phyloP scores from a whole-genome alignment of 1,140 invertebrate species.

The Potamilus streckersoni region DNA sequence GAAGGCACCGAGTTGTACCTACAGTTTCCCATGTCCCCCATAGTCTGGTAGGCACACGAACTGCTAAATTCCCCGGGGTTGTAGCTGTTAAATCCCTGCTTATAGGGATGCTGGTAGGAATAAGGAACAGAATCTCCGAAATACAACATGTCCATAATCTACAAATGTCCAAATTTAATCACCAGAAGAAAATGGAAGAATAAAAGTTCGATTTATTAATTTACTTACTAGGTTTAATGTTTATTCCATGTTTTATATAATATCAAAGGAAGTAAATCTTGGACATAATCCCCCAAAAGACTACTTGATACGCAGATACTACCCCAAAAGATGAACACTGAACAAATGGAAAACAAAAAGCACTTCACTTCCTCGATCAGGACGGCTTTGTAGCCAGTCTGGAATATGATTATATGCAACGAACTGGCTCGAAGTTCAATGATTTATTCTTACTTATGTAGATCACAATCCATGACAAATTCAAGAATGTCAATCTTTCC shows the following conservation, averaged over 20 bases:
- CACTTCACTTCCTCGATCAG: neutral
- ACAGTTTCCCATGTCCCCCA: slow-evolving; percentile 30
- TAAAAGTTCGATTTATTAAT: slow-evolving; percentile 2
- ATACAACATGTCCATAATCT: slow-evolving; percentile 34
- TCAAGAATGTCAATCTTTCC: neutral
- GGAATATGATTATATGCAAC: neutral
- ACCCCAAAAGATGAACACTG: slow-evolving; percentile 3
- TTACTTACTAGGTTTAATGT: neutral
- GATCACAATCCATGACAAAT: neutral
- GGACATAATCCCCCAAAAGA: neutral
- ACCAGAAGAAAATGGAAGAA: neutral
- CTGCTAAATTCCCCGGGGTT: slow-evolving; percentile 30
- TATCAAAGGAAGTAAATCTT: neutral
- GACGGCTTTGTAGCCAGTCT: neutral
- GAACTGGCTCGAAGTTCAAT: slow-evolving; percentile 3
- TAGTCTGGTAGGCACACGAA: slow-evolving; percentile 31
- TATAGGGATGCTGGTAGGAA: slow-evolving; percentile 26
- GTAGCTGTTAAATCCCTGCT: slow-evolving; percentile 28
- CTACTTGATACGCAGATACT: neutral
- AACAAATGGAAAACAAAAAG: neutral
- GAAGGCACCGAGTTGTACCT: slow-evolving; percentile 26
- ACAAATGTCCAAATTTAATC: neutral
- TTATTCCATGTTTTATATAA: neutral
- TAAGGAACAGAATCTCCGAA: slow-evolving; percentile 31
- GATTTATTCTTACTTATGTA: neutral